These are phyloP conservation scores for Pycnomerus fuliginosus DNA, from an alignment of 2,888 invertebrate species.

Conservation along the genomic window DNA sequence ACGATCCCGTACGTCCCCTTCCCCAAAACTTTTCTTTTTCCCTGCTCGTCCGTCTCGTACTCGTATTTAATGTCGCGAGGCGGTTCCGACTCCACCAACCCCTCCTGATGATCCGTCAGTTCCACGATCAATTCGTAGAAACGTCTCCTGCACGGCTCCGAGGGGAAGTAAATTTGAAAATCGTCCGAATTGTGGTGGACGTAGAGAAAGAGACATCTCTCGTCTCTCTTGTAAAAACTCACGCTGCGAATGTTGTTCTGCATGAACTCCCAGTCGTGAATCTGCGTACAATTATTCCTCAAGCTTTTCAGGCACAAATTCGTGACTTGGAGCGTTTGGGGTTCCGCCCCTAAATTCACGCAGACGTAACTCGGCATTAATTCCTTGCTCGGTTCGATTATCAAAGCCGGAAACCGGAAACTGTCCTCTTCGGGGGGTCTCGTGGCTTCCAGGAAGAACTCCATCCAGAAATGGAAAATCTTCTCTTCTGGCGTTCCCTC, in stretches of 20 bases:
- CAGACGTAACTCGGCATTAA: constrained; percentile 95
- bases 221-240: constrained; percentile 93
- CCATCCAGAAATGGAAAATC: constrained; percentile 95
- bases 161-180: constrained; percentile 97
- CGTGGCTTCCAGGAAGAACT: constrained; percentile 95
- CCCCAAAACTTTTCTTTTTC: constrained; percentile 82
- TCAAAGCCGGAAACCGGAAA: constrained; percentile 88
- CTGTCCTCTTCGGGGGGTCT: constrained; percentile 75
- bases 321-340: constrained; percentile 73
- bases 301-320: constrained; percentile 82
- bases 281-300: constrained; percentile 75
- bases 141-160: constrained; percentile 77
- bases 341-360: constrained; percentile 91
- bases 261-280: constrained; percentile 92
- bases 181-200: constrained; percentile 98
- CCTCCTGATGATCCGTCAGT: constrained; percentile 85
- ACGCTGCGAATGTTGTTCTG: constrained; percentile 87
- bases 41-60: constrained; percentile 92
- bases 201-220: constrained; percentile 93
- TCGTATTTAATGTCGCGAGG: constrained; percentile 68
- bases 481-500: constrained; percentile 77
- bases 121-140: constrained; percentile 84
- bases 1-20: constrained; percentile 96
- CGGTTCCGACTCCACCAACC: constrained; percentile 48
- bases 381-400: constrained; percentile 89